Evolutionary conservation across 2,888 invertebrate genomes (phyloP), one percentile per base, ranked within the genome.

Genomic region (Coenonympha arcania): DNA sequence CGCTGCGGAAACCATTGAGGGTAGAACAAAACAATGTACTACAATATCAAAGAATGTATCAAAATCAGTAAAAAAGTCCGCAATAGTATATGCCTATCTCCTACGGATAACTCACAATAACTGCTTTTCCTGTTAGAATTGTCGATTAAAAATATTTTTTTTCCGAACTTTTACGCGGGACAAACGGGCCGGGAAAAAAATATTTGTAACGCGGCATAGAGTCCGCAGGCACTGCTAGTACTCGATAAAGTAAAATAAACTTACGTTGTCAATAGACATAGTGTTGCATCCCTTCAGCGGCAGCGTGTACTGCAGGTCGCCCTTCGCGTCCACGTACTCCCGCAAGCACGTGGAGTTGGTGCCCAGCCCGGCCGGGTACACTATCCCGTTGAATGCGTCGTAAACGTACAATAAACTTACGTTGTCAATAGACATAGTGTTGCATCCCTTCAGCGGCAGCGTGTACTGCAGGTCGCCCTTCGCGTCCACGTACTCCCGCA

Each of bases 251-350:
- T 3, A 26, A 2, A 6, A 26, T 26, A 0, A 15, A 79, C 93
- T 93, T 72, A 95, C 95, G 88, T 93, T 87, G 77, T 94, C 94
- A 61, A 91, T 92, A 64, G 94, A 94, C 96, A 96, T 96, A 48
- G 96, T 96, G 79, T 96, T 96, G 82, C 96, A 96, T 26, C 95
- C 95, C 65, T 93, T 89, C 28, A 96, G 87, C 1, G 96, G 96
- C 62, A 96, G 86, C 45, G 90, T 91, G 87, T 96, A 96, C 58
- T 91, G 90, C 55, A 96, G 88, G 30, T 95, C 92, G 0, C 89
- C 89, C 5, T 68, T 61, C 39, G 81, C 84, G 49, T 89, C 90
- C 65, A 91, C 90, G 88, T 93, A 96, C 82, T 95, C 95, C 45
- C 92, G 90, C 66, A 96, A 89, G 69, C 96, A 96, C 34, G 93